Evolutionary conservation across 2,113 vertebrate species (phyloP).

Genomic region (Azemiops feae): DNA sequence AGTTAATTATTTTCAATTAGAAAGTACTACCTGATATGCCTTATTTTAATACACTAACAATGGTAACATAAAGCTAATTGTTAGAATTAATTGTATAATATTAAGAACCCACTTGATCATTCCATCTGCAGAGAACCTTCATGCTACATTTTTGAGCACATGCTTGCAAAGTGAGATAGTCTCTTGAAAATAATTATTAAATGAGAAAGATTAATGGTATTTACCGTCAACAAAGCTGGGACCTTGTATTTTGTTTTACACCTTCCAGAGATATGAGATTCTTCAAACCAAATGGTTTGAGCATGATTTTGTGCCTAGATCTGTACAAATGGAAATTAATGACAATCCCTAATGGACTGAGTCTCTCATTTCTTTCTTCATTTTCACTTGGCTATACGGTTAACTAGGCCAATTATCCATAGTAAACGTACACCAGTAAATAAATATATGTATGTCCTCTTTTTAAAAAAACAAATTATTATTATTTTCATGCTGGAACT

Average conservation of each 20-base stretch:
- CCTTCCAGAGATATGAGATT: neutral
- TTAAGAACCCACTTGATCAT: neutral
- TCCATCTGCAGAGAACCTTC: neutral
- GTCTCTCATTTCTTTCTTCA: neutral
- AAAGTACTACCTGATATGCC: neutral
- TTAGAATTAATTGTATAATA: neutral
- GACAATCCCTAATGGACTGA: constrained; percentile 17
- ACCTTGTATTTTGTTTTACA: neutral
- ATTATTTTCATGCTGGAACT: neutral
- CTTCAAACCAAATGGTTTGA: constrained; percentile 3
- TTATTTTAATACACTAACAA: neutral
- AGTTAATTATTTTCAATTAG: neutral
- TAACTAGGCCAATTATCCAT: constrained; percentile 15
- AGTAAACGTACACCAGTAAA: neutral
- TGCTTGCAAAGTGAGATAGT: neutral
- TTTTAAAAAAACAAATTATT: neutral
- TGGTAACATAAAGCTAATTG: neutral
- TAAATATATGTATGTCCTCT: neutral
- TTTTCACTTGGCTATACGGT: constrained; percentile 18
- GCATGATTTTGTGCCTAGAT: neutral
- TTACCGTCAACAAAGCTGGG: neutral
- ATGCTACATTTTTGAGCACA: neutral
- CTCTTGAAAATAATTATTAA: neutral
- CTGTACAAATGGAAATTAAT: neutral
- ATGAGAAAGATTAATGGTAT: neutral